These are phyloP conservation scores for Drosophila albomicans DNA, from an alignment of 1,140 invertebrate species.

Conservation along the genomic window DNA sequence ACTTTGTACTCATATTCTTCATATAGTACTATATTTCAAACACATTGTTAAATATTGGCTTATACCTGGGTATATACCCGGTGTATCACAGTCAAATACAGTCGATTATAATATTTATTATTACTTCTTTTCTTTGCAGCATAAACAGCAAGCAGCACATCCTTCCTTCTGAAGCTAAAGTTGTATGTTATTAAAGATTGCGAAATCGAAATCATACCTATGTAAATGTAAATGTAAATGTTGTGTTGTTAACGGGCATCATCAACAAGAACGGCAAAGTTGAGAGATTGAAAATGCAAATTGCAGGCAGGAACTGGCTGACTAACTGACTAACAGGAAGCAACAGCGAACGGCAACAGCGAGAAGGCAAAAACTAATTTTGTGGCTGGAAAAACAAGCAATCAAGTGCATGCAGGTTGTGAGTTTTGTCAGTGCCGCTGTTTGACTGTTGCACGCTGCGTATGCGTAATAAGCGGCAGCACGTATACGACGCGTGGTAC, in stretches of 20 bases:
- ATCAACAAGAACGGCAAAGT: slow-evolving; percentile 53
- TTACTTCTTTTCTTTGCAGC: not conserved
- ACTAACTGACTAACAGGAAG: slow-evolving; percentile 24
- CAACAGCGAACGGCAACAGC: slow-evolving; percentile 1
- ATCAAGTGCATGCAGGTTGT: slow-evolving; percentile 41
- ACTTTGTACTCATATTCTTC: too few species aligned
- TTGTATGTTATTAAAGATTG: slow-evolving; percentile 35
- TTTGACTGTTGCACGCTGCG: slow-evolving; percentile 30
- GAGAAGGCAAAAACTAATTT: slow-evolving; percentile 36
- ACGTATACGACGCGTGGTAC: not conserved
- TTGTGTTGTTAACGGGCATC: slow-evolving; percentile 43
- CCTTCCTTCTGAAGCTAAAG: not conserved
- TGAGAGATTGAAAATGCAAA: slow-evolving; percentile 80
- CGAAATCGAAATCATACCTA: slow-evolving; percentile 21
- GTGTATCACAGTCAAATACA: not conserved
- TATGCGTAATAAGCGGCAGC: slow-evolving; percentile 45
- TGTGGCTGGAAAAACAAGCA: slow-evolving; percentile 46
- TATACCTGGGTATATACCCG: not conserved
- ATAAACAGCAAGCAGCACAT: slow-evolving; percentile 1
- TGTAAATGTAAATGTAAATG: slow-evolving; percentile 62
- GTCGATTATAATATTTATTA: not conserved
- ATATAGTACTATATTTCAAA: too few species aligned
- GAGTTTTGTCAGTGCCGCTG: not conserved
- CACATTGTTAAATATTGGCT: too few species aligned
- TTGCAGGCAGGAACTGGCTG: slow-evolving; percentile 37